Conservation (phyloP, 2,113 vertebrate species). For the Bambusicola thoracicus region DNA sequence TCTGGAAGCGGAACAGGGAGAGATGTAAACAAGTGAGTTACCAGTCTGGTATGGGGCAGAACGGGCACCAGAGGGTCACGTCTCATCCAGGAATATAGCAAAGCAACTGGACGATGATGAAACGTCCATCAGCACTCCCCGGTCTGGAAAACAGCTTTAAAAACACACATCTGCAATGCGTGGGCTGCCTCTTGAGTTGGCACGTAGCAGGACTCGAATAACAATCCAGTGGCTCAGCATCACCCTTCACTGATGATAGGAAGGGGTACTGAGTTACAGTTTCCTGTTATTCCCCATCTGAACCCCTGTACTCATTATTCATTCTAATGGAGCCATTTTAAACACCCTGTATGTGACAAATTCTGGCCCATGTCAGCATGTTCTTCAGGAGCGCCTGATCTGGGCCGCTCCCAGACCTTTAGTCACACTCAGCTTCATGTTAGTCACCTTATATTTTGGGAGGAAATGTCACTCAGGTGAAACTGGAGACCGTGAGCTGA, state of each 20-base stretch:
- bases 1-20: neutral
- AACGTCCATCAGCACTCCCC: neutral
- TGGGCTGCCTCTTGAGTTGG: neutral
- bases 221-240: neutral
- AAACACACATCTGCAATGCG: neutral
- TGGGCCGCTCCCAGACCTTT: slow-evolving; percentile 27
- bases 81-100: neutral
- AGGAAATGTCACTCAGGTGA: neutral
- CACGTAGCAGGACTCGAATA: neutral
- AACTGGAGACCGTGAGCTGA: neutral
- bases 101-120: neutral
- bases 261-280: neutral
- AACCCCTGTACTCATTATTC: slow-evolving; percentile 18
- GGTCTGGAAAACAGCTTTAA: neutral
- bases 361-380: neutral
- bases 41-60: neutral
- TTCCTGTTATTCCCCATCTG: slow-evolving; percentile 30
- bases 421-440: neutral
- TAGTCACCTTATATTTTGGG: neutral
- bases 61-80: neutral
- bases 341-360: neutral
- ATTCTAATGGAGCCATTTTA: neutral
- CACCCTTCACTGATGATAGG: neutral
- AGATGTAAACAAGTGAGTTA: slow-evolving; percentile 18
- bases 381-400: neutral